phyloP scores from a whole-genome alignment of 2,797 vertebrate genomes.

The Eulemur albifrons region DNA sequence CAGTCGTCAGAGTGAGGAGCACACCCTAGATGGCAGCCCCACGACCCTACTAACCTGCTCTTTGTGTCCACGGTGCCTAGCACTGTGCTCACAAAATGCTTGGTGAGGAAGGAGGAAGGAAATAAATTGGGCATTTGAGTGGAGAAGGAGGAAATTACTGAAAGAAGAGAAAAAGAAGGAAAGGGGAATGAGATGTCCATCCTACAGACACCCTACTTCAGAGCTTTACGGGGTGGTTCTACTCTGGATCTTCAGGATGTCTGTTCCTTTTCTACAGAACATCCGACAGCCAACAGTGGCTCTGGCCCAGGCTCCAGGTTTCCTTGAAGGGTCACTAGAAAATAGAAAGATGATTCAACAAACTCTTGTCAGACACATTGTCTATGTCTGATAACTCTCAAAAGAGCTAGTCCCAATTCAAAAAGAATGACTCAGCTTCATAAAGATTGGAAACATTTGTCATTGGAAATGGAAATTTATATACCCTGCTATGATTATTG shows the following conservation, averaged over 20 bases:
- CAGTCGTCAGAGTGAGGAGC: background rate
- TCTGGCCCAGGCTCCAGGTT: background rate
- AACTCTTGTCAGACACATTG: background rate
- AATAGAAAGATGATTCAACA: background rate
- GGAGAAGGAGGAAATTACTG: background rate
- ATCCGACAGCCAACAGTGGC: background rate
- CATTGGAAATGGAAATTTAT: background rate
- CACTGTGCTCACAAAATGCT: background rate
- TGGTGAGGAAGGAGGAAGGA: background rate
- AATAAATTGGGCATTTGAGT: background rate
- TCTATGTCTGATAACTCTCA: background rate
- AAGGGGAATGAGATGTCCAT: background rate
- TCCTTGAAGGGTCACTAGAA: background rate
- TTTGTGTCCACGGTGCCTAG: background rate
- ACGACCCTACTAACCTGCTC: background rate
- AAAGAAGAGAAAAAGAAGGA: background rate
- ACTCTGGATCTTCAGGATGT: background rate
- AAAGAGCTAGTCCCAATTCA: background rate
- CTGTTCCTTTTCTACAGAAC: background rate
- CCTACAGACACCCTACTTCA: no score
- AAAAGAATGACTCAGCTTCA: background rate
- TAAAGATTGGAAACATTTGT: background rate
- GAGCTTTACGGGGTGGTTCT: fast-evolving
- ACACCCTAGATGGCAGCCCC: background rate
- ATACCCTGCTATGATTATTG: fast-evolving